Evolutionary conservation across 1,140 invertebrate genomes (phyloP), one percentile per base, ranked within the genome.

Genomic region (Papilio polytes): DNA sequence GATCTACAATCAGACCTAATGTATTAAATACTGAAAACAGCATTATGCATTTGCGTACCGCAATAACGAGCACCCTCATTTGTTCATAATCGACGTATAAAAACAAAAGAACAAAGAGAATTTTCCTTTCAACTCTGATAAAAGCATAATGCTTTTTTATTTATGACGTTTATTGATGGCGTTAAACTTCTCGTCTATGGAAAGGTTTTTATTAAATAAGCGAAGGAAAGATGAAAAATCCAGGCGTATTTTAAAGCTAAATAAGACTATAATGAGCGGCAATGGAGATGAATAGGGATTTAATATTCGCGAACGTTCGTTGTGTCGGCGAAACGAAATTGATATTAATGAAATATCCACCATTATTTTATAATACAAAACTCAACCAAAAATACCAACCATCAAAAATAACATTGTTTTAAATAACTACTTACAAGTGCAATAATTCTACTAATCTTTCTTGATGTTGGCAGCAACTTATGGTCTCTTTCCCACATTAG

Each of bases 261-360:
- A 51, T 74, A 22, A 46, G 44, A 74, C 46, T 51, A 26, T 74
- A 74, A 74, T 74, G 73, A 74, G 73, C 73, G 20, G 44, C 73
- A 74, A 74, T 48, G 73, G 44, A 74, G 73, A 74, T 74, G 73
- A 74, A 74, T 74, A 48, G 73, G 13, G 20, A 10, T 74, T 74
- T 74, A 74, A 74, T 48, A 74, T 74, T 74, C 18, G 63, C 22
- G 22, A 66, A 73, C 18, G 18, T 73, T 44, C 70, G 15, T 73
- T 15, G 44, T 44, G 41, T 8, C 41, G 70, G 70, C 20, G 41
- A 73, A 73, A 73, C 15, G 31, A 44, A 73, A 73, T 66, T 66
- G 63, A 66, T 10, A 66, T 12, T 66, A 66, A 66, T 66, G 59
- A 66, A 66, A 66, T 31, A 15, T 31, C 15, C 3, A 63, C 20